phyloP scores from a whole-genome alignment of 2,113 vertebrate species.

The Rhinichthys klamathensis region DNA sequence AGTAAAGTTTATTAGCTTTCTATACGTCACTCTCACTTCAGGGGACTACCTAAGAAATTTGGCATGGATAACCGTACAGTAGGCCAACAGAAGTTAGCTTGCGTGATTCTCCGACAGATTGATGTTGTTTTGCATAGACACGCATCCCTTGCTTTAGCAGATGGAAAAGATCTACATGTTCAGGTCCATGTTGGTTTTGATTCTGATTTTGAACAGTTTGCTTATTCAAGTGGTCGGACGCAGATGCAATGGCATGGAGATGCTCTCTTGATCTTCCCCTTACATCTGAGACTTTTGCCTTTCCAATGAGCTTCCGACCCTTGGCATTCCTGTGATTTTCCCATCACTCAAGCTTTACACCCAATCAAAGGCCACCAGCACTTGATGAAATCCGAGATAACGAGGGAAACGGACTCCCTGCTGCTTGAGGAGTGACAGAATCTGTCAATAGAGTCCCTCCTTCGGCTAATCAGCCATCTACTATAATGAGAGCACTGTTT shows the following conservation, averaged over 20 bases:
- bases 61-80: not conserved
- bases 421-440: constrained; percentile 30
- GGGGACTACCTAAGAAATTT: not conserved
- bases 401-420: not conserved
- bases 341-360: constrained; percentile 34
- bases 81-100: constrained; percentile 6
- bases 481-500: constrained; percentile 14
- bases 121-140: constrained; percentile 33
- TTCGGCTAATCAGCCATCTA: constrained; percentile 3
- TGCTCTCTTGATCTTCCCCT: constrained; percentile 22
- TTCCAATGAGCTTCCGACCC: not conserved
- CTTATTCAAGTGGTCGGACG: constrained; percentile 26
- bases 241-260: constrained; percentile 27
- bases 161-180: constrained; percentile 28
- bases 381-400: constrained; percentile 31
- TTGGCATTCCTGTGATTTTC: constrained; percentile 24
- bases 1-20: not conserved
- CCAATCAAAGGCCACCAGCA: constrained; percentile 20
- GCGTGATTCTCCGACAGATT: constrained; percentile 15
- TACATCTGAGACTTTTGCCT: constrained; percentile 28
- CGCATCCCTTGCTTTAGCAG: constrained; percentile 32
- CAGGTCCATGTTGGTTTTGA: constrained; percentile 17
- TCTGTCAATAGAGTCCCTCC: constrained; percentile 1
- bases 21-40: not conserved
- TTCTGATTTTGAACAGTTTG: constrained; percentile 3